These are phyloP conservation scores for Lissonota sp. DNA, from an alignment of 2,888 invertebrate species.

Conservation along the genomic window DNA sequence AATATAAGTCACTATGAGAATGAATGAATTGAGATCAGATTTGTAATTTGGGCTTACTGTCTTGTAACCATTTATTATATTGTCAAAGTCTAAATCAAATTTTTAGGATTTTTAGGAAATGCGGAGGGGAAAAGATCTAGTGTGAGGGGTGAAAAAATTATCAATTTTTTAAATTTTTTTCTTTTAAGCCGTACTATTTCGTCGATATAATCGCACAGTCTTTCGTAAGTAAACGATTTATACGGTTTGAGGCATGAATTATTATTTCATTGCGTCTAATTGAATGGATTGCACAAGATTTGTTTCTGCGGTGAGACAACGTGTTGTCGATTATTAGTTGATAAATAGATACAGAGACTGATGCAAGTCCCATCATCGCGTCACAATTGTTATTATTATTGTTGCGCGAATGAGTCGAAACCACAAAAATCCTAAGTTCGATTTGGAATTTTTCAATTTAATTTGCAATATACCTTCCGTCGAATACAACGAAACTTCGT, in stretches of 20 bases:
- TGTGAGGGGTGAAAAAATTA: no score
- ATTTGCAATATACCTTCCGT: no score
- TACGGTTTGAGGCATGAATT: constrained; percentile 39
- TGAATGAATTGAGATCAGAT: no score
- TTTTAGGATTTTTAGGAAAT: no score
- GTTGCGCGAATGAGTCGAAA: constrained; percentile 2
- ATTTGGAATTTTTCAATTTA: background rate
- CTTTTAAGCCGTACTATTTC: background rate
- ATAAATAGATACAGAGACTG: background rate
- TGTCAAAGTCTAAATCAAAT: no score
- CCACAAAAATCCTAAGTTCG: constrained; percentile 2
- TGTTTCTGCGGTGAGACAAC: constrained; percentile 19
- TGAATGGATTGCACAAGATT: constrained; percentile 38
- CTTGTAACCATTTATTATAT: no score
- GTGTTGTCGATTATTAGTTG: constrained; percentile 27
- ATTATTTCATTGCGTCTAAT: constrained; percentile 46
- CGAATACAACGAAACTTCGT: no score
- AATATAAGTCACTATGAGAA: no score
- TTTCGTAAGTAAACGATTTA: constrained; percentile 44
- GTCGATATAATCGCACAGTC: background rate
- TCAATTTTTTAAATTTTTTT: no score
- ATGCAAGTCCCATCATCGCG: constrained; percentile 12
- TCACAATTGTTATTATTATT: constrained; percentile 6
- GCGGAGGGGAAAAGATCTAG: no score
- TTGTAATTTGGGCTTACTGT: no score